Conservation (phyloP, 2,797 vertebrate species). For the Leucoraja ocellata region DNA sequence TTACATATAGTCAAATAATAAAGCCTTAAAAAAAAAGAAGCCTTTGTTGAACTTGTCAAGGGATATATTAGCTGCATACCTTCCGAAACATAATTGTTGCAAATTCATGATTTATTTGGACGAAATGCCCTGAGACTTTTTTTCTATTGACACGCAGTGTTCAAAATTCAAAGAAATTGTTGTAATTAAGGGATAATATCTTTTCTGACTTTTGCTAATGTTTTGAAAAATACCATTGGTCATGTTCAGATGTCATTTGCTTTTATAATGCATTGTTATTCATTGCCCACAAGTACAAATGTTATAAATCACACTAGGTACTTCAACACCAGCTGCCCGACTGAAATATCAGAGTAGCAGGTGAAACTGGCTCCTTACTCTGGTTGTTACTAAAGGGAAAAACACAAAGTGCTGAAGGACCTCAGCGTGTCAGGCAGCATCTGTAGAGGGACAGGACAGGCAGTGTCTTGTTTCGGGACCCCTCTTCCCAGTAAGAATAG, state of each 20-base stretch:
- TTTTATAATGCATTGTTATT: background rate
- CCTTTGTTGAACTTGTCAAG: background rate
- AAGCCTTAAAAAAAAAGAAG: background rate
- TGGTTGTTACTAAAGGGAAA: background rate
- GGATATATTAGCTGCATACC: background rate
- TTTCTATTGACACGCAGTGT: background rate
- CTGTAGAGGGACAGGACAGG: too few species aligned
- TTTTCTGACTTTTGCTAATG: background rate
- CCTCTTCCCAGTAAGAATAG: too few species aligned
- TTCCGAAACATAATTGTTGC: background rate
- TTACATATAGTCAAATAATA: background rate
- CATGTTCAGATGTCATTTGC: background rate
- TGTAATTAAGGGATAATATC: background rate
- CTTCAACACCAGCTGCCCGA: background rate
- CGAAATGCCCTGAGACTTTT: background rate
- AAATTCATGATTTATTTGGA: background rate
- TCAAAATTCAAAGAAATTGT: background rate
- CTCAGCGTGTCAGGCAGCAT: too few species aligned
- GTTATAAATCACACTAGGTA: background rate
- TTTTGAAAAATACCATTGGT: background rate
- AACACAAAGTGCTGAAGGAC: too few species aligned
- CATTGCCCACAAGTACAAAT: background rate
- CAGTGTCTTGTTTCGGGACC: too few species aligned
- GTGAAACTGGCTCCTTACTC: background rate
- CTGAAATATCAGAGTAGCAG: background rate